Base-by-base conservation (phyloP, 2,797 vertebrate genomes). In the Peromyscus melanophrys region DNA sequence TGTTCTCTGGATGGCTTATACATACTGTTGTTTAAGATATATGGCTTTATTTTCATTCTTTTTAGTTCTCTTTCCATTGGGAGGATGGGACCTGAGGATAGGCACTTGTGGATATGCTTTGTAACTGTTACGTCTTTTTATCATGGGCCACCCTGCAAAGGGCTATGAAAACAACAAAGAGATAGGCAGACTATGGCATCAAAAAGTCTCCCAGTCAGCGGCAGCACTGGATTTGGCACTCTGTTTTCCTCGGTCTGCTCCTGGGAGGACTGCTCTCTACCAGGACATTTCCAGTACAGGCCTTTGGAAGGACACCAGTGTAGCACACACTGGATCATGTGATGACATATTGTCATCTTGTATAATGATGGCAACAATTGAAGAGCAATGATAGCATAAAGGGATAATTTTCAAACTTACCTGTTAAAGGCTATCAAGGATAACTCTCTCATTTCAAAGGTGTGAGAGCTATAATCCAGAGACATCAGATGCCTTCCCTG, bases 361-460 rank as follows among this genome's bases (percentile, higher is more conserved):
- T 93, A 25, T 88, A 69, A 78, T 37, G 67, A 76, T 34, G 31
- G 71, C 25, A 92, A 40, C 6, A 61, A 11, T 8, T 84, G n/a
- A 96, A 94, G 23, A 29, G 0, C 59, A 73, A 31, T 86, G 23
- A 59, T 37, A 73, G 40, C 61, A 80, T 25, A 82, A 57, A 34
- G 4, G 40, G 52, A 9, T 57, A 46, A 88, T 95, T 97, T 97
- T 89, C 6, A 71, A 59, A 75, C 19, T 34, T 84, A 84, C 14
- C 17, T 11, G 14, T 88, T 71, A 37, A 82, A 77, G 46, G 52
- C 29, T 34, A 61, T 81, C 43, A 89, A 29, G 11, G 67, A 21
- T 52, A 59, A 93, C 52, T 85, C 14, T 94, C 43, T 97, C 78
- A 91, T 83, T 94, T 92, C 81, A 94, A 96, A 84, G 25, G 4